Conservation (phyloP, 1,140 invertebrate species). For the Dryas iulia region DNA sequence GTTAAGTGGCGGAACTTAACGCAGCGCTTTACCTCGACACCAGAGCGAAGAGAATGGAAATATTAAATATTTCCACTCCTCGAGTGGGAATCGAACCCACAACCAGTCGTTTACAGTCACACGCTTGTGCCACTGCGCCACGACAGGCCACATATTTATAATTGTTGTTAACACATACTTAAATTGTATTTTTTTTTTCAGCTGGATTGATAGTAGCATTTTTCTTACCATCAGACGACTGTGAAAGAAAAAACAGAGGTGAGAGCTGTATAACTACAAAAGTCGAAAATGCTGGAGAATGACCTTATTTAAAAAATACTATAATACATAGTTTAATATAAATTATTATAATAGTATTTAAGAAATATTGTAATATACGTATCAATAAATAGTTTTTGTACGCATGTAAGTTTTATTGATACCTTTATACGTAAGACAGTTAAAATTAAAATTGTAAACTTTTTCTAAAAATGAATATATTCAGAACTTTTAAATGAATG, state of each 20-base stretch:
- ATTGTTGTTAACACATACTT: too few relatives aligned
- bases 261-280: background rate
- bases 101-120: too few relatives aligned
- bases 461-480: too few relatives aligned
- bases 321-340: background rate
- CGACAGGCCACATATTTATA: too few relatives aligned
- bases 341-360: background rate
- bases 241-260: background rate
- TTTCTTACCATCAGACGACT: conserved; percentile 41
- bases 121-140: too few relatives aligned
- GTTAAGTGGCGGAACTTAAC: background rate
- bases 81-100: too few relatives aligned
- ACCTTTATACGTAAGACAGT: too few relatives aligned
- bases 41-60: background rate
- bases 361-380: background rate
- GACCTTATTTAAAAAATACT: too few relatives aligned
- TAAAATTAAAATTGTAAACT: too few relatives aligned
- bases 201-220: conserved; percentile 46
- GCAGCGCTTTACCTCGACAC: background rate
- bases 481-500: too few relatives aligned
- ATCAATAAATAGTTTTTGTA: background rate
- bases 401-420: background rate
- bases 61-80: too few relatives aligned
- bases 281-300: background rate
- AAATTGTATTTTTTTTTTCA: conserved; percentile 34